Percentiles rank a stretch among this genome's conserved stretches.
phyloP scores from a whole-genome alignment of 2,113 vertebrate genomes.

The Lagopus leucura region DNA sequence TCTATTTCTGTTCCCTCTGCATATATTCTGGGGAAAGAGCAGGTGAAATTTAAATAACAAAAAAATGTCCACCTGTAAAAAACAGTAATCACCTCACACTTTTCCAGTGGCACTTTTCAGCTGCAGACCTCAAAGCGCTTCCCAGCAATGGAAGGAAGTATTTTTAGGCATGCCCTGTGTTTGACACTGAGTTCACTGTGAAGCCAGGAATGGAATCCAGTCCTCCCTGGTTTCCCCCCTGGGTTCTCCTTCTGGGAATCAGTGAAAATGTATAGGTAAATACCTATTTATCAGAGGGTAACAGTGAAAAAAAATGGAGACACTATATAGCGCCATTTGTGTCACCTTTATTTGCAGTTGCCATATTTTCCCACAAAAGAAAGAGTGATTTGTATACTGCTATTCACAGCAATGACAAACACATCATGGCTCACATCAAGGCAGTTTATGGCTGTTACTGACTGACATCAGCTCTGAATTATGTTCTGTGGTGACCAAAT shows the following conservation, averaged over 20 bases:
- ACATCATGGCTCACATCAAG: background rate
- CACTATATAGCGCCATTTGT: background rate
- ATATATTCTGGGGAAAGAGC: background rate
- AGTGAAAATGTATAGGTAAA: background rate
- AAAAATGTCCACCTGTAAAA: background rate
- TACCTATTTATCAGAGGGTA: background rate
- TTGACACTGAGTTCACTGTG: background rate
- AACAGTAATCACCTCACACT: background rate
- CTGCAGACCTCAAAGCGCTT: background rate
- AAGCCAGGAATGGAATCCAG: background rate
- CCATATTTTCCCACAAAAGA: background rate
- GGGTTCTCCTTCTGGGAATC: background rate
- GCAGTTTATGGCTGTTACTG: background rate
- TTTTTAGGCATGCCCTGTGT: background rate
- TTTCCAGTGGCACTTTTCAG: background rate
- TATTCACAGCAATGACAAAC: background rate
- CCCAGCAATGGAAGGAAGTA: background rate
- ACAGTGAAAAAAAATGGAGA: background rate
- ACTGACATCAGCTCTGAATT: background rate
- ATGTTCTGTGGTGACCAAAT: background rate
- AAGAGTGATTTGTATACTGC: background rate
- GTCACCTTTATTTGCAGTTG: background rate
- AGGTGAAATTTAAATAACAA: background rate
- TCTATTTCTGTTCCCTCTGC: background rate
- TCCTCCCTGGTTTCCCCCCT: background rate